Base-by-base conservation (phyloP, 2,888 invertebrate species). In the Drosophila kambysellisi region DNA sequence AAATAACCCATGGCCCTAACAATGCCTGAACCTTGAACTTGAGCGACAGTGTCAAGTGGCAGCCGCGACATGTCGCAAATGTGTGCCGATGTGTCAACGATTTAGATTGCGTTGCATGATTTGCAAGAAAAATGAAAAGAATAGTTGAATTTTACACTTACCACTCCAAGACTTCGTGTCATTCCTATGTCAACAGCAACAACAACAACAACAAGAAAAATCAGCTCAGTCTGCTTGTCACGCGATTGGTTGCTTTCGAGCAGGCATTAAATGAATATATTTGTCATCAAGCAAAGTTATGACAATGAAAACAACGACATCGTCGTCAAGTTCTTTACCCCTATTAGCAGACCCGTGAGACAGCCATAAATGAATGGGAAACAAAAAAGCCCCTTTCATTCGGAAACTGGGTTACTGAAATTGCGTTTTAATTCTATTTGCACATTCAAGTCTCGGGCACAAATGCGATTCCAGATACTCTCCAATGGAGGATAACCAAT, bases 61-160 rank as follows among this genome's bases (percentile, higher is more conserved):
- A 79, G 65, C 68, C 72, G 74, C 65, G 46, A 15, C 43, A 53
- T 65, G 61, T 50, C 63, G 25, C 20, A 60, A 73, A 68, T 79
- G 82, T 77, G 77, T 77, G 82, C 79, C 74, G 81, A 82, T 89
- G 83, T 86, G 85, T 88, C 85, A 88, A 89, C 85, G 83, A 78
- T 64, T 89, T 74, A 74, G 85, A 88, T 89, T 80, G 89, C 88
- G 83, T 80, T 86, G 90, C 89, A 86, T 86, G 85, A 86, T 89
- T 89, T 75, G 90, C 85, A 89, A 88, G 90, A 86, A 89, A 89
- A 87, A 89, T 85, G 89, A 87, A 85, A 85, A 82, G 89, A 89
- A 86, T 86, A 86, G 85, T 86, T 85, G 85, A 82, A 70, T 79
- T 82, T 82, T 82, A 85, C 89, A 89, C 88, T 89, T 74, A 54